Conservation (phyloP, 2,888 invertebrate species). For the Pantelozetes paolii region DNA sequence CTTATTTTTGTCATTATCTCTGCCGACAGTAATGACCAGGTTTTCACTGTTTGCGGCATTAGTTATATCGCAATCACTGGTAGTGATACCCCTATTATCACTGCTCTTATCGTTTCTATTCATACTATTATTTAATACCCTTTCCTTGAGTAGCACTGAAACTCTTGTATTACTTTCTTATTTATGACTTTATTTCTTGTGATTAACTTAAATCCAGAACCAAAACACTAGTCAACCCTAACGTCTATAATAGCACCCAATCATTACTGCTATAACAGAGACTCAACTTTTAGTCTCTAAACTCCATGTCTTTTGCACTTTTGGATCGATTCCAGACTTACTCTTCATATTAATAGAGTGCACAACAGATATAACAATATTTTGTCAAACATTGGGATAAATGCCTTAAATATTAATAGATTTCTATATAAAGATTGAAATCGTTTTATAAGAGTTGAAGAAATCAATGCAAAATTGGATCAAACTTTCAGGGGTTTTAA, state of each 20-base stretch:
- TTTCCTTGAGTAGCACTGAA: too few relatives aligned
- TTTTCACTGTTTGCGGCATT: conserved; percentile 1
- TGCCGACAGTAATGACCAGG: neutral
- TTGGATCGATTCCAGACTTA: conserved; percentile 33
- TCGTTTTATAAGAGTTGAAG: too few relatives aligned
- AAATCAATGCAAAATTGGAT: too few relatives aligned
- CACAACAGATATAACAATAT: conserved; percentile 2
- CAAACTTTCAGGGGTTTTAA: too few relatives aligned
- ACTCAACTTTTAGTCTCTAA: neutral
- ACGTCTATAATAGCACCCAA: neutral
- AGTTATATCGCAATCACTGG: neutral
- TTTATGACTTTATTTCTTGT: neutral
- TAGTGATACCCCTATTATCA: neutral
- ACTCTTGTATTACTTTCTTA: too few relatives aligned
- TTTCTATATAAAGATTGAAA: too few relatives aligned
- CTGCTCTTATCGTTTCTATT: neutral
- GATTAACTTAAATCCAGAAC: neutral
- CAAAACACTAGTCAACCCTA: too few relatives aligned
- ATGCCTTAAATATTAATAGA: neutral
- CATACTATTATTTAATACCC: neutral
- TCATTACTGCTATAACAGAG: neutral
- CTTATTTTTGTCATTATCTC: neutral
- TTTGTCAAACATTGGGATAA: neutral
- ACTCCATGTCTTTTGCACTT: neutral
- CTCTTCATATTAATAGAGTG: conserved; percentile 4